These are phyloP conservation scores for Leptopilina boulardi DNA, from an alignment of 1,140 invertebrate genomes.

Conservation along the genomic window DNA sequence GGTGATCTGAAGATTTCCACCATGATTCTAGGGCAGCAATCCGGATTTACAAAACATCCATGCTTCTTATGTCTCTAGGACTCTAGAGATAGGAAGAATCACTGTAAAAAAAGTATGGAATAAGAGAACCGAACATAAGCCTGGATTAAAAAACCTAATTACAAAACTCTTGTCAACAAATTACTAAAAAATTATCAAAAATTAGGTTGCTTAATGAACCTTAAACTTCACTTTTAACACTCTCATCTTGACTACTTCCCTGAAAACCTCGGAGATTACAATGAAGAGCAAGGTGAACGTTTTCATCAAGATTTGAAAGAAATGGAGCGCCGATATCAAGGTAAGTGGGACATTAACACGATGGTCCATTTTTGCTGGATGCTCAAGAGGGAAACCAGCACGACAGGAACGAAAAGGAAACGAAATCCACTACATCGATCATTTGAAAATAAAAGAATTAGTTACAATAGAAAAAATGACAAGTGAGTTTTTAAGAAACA, in stretches of 20 bases:
- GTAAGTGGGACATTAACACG: no score
- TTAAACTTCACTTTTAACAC: slow-evolving; percentile 19
- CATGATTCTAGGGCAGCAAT: background rate
- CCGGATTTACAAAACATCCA: background rate
- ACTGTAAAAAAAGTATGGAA: background rate
- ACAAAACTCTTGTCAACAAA: slow-evolving; percentile 45
- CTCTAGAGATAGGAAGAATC: background rate
- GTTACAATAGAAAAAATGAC: no score
- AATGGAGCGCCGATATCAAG: background rate
- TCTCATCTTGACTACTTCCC: slow-evolving; percentile 40
- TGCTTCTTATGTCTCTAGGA: background rate
- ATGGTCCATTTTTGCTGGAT: no score
- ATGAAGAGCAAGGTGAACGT: slow-evolving; percentile 58
- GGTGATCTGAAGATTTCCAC: background rate
- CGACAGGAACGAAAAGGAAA: no score
- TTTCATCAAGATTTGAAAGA: slow-evolving; percentile 60
- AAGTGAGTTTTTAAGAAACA: no score
- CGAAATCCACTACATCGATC: no score
- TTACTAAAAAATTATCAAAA: slow-evolving; percentile 40
- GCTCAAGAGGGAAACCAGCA: no score
- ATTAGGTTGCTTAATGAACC: slow-evolving; percentile 37
- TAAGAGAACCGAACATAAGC: background rate
- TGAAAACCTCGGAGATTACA: background rate
- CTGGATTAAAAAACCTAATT: slow-evolving; percentile 33
- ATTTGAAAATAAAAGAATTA: no score